Evolutionary conservation across 2,113 vertebrate species (phyloP), one percentile per base, ranked within the genome.

Genomic region (Colaptes auratus): DNA sequence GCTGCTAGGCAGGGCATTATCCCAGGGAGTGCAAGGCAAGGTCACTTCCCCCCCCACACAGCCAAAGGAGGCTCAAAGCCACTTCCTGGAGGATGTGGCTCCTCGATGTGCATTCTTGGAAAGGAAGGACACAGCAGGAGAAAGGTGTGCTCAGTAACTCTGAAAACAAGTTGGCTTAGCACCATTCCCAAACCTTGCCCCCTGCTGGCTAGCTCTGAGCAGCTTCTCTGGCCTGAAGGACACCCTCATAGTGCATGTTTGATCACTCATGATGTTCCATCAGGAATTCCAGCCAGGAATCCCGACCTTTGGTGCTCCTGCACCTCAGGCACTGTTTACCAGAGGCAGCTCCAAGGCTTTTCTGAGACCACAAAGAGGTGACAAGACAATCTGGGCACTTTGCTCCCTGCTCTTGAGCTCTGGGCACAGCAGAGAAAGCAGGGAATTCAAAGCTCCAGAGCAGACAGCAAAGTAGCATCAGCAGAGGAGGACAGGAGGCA

Each of bases 261-360:
- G 31, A 88, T 28, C 9, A 25, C 0, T 0, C 28, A 39, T 1
- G 3, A 66, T 15, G 9, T 53, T 48, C 21, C 27, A 16, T 16
- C 50, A 65, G 76, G 60, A 86, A 84, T 84, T 93, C 65, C 61
- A 72, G 55, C 3, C 44, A 80, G 73, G 69, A 92, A 83, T 66
- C 23, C 55, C 30, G 44, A 28, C 11, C 16, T 35, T 44, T 58
- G 48, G 35, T 58, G 66, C 66, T 65, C 20, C 15, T 46, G 31
- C 44, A 75, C 42, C 65, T 50, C 33, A 86, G 64, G 73, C 3
- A 9, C 20, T 55, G 48, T 64, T 69, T 7, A 28, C 4, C 50
- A 21, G 46, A 58, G 14, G 46, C 17, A 67, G 5, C 42, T 30
- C 36, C 0, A 9, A 71, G 61, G 46, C 48, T 16, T 23, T 71